These are phyloP conservation scores for Pachypanchax playfairii DNA, from an alignment of 2,113 vertebrate genomes.

Conservation along the genomic window DNA sequence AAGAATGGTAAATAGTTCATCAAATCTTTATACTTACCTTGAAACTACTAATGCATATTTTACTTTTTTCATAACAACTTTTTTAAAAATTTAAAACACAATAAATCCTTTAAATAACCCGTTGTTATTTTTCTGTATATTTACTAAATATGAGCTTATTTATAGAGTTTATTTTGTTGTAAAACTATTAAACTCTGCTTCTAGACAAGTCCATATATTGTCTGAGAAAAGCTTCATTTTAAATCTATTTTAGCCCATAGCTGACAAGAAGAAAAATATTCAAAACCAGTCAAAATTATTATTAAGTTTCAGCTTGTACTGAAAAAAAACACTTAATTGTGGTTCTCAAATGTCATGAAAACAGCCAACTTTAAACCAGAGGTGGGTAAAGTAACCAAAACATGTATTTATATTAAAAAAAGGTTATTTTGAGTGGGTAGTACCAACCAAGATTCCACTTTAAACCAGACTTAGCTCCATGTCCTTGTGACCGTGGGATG, in stretches of 20 bases:
- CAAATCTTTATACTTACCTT: too few species aligned
- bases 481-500: too few species aligned
- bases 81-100: too few species aligned
- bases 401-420: not conserved
- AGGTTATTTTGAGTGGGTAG: not conserved
- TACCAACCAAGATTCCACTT: not conserved
- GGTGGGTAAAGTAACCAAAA: not conserved
- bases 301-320: constrained; percentile 12
- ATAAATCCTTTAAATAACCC: too few species aligned
- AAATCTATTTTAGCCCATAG: constrained; percentile 7
- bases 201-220: not conserved
- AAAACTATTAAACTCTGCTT: not conserved
- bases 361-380: constrained; percentile 17
- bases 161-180: too few species aligned
- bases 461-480: not conserved
- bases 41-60: too few species aligned
- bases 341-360: constrained; percentile 25
- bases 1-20: too few species aligned
- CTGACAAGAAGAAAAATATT: constrained; percentile 13
- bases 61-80: too few species aligned
- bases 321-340: constrained; percentile 13
- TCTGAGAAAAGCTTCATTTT: not conserved
- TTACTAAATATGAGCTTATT: too few species aligned
- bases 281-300: constrained; percentile 8
- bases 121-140: too few species aligned